These are phyloP conservation scores for Stigmatopora argus DNA, from an alignment of 2,113 vertebrate species.

Conservation along the genomic window DNA sequence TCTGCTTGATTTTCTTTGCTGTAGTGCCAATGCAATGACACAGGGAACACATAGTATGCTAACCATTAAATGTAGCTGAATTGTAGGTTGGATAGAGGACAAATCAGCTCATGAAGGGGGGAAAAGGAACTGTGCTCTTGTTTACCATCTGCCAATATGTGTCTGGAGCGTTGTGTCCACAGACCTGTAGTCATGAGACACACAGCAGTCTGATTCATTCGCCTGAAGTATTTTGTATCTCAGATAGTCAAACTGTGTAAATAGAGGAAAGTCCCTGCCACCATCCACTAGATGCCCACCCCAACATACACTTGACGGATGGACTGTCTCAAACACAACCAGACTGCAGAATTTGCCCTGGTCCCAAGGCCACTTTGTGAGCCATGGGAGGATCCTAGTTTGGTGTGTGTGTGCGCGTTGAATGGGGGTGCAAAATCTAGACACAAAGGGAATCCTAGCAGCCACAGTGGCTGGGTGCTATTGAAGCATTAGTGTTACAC, in stretches of 20 bases:
- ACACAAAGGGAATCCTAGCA: constrained; percentile 63
- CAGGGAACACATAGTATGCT: constrained; percentile 28
- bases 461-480: constrained; percentile 15
- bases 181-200: constrained; percentile 35
- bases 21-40: constrained; percentile 1
- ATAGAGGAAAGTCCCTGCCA: constrained; percentile 19
- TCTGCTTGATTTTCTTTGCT: constrained; percentile 8
- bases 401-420: constrained; percentile 9
- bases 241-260: constrained; percentile 51
- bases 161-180: constrained; percentile 17
- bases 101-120: constrained; percentile 15
- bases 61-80: constrained; percentile 26
- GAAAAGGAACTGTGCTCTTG: constrained; percentile 7
- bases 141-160: constrained; percentile 23
- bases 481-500: background rate
- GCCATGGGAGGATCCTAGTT: constrained; percentile 37
- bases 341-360: constrained; percentile 56
- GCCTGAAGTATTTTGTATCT: constrained; percentile 38
- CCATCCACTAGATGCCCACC: constrained; percentile 9
- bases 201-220: constrained; percentile 46
- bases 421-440: constrained; percentile 52
- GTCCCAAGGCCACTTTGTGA: constrained; percentile 65
- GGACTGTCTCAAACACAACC: constrained; percentile 57
- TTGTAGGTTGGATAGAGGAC: constrained; percentile 20
- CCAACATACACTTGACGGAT: constrained; percentile 49